These are phyloP conservation scores for Dryomyza anilis DNA, from an alignment of 2,888 invertebrate genomes.

Conservation along the genomic window DNA sequence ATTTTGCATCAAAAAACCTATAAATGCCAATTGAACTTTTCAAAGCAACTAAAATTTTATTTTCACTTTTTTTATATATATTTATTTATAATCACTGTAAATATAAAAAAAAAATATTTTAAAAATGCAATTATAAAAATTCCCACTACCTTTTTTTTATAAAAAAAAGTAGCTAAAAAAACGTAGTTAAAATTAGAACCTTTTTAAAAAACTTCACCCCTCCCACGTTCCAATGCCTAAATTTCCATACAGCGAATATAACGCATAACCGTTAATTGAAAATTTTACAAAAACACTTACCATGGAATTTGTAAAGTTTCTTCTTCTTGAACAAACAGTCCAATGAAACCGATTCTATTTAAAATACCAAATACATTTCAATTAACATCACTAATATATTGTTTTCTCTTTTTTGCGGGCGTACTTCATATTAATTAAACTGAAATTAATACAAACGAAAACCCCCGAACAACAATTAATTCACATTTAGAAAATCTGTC, in stretches of 20 bases:
- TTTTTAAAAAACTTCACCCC: not conserved
- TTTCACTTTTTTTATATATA: not conserved
- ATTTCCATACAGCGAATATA: too few species aligned
- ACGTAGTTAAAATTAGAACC: not conserved
- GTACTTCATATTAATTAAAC: not conserved
- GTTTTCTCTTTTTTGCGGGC: constrained; percentile 20
- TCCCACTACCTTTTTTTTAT: not conserved
- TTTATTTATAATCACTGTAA: too few species aligned
- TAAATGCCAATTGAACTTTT: constrained; percentile 30
- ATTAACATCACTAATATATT: constrained; percentile 35
- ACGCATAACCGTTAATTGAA: too few species aligned
- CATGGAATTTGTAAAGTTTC: constrained; percentile 26
- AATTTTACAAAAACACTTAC: not conserved
- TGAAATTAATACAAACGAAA: not conserved
- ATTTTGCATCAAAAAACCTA: not conserved
- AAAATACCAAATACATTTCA: not conserved
- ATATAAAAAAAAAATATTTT: not conserved
- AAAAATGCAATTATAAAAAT: not conserved
- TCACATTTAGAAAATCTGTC: constrained; percentile 88
- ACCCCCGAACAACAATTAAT: not conserved
- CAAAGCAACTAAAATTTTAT: too few species aligned
- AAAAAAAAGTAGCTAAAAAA: not conserved
- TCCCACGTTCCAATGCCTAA: too few species aligned
- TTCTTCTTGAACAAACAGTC: constrained; percentile 42
- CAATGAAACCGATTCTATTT: not conserved